Conservation (phyloP, 2,888 invertebrate species). For the Sympetrum striolatum region DNA sequence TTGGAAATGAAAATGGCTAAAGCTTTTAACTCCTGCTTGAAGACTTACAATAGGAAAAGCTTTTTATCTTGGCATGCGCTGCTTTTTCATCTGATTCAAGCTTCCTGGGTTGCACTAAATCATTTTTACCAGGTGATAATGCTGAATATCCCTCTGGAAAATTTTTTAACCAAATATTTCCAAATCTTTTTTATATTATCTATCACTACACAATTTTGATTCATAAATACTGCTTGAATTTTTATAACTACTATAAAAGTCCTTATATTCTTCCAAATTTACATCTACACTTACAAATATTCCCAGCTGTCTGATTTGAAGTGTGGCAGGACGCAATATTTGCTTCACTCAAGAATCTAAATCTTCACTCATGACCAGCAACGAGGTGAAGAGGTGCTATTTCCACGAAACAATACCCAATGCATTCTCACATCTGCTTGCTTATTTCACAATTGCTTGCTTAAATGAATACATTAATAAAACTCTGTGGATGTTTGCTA, state of each 20-base stretch:
- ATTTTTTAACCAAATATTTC: neutral
- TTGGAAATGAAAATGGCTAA: neutral
- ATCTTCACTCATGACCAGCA: neutral
- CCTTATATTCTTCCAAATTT: neutral
- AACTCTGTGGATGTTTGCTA: neutral
- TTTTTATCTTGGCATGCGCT: constrained; percentile 44
- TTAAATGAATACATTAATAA: neutral
- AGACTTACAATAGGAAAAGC: constrained; percentile 20
- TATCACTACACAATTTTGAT: neutral
- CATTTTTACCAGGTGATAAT: neutral
- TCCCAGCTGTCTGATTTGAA: neutral
- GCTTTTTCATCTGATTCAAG: neutral
- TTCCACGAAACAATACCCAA: neutral
- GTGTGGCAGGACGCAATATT: too few species aligned
- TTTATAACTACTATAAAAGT: neutral
- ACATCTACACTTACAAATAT: neutral
- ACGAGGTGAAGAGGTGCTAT: neutral
- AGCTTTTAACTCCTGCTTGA: constrained; percentile 25
- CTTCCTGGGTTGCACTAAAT: neutral
- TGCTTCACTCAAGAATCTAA: neutral
- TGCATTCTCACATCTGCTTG: neutral
- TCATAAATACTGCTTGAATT: neutral
- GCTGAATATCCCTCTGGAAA: neutral
- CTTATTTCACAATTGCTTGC: neutral
- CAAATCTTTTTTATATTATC: neutral